Percentiles rank a stretch among this genome's conserved stretches.
Evolutionary conservation across 2,113 vertebrate genomes (phyloP).

Genomic region (Danio rerio): DNA sequence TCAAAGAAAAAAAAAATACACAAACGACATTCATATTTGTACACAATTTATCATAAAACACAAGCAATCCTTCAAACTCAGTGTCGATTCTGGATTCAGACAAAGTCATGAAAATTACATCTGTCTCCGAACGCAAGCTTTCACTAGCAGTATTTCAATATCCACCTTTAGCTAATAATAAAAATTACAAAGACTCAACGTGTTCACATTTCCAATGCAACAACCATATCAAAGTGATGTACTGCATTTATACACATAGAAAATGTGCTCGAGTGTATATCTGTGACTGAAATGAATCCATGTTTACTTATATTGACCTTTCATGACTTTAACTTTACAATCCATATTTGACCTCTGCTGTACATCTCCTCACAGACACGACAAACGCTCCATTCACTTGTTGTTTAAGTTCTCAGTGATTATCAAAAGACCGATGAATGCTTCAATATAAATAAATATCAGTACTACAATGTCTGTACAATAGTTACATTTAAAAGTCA

Average conservation of each 20-base stretch:
- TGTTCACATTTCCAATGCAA: constrained; percentile 78
- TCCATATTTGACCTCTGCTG: constrained; percentile 31
- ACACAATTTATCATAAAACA: constrained; percentile 71
- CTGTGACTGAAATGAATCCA: constrained; percentile 7
- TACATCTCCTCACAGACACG: constrained; percentile 26
- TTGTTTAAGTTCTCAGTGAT: constrained; percentile 18
- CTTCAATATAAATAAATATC: constrained; percentile 77
- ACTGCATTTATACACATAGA: constrained; percentile 48
- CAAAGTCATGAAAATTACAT: constrained; percentile 50
- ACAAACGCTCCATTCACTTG: constrained; percentile 38
- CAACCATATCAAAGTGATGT: constrained; percentile 75
- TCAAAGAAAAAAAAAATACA: constrained; percentile 65
- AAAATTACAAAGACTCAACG: constrained; percentile 71
- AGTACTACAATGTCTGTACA: constrained; percentile 62
- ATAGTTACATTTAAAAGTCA: constrained; percentile 70
- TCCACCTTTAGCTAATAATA: constrained; percentile 18
- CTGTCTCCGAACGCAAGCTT: constrained; percentile 36
- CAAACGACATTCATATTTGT: constrained; percentile 69
- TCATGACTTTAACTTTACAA: constrained; percentile 20
- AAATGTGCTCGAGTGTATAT: not conserved
- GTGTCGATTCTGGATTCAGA: constrained; percentile 58
- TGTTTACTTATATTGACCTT: constrained; percentile 29
- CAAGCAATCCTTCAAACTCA: constrained; percentile 54
- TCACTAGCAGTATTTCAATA: constrained; percentile 36
- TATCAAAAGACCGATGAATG: constrained; percentile 60